phyloP scores from a whole-genome alignment of 2,888 invertebrate genomes.

The Tenodera sinensis region DNA sequence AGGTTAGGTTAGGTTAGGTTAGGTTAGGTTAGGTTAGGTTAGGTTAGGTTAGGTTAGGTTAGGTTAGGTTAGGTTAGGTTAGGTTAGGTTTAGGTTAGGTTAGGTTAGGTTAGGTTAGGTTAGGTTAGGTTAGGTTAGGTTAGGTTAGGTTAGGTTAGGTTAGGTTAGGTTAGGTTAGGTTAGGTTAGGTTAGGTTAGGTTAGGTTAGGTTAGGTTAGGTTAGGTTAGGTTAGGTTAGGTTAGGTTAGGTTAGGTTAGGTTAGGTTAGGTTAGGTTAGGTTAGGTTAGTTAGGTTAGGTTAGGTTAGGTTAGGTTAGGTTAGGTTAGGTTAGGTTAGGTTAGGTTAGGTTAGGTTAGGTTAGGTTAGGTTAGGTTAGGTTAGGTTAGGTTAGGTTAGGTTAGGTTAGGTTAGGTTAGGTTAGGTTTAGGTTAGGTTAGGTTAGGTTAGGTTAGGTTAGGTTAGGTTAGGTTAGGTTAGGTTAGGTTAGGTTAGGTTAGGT shows the following conservation, averaged over 20 bases:
- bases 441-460: neutral
- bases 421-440: constrained; percentile 34
- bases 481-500: neutral
- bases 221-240: constrained; percentile 1
- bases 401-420: constrained; percentile 32
- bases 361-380: too few relatives aligned
- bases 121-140: constrained; percentile 33
- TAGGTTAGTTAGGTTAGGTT: constrained; percentile 16
- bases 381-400: constrained; percentile 23
- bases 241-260: constrained; percentile 4
- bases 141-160: too few relatives aligned
- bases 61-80: constrained; percentile 2
- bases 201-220: constrained; percentile 4
- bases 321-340: constrained; percentile 28
- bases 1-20: neutral
- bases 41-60: constrained; percentile 17
- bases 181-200: too few relatives aligned
- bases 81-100: neutral
- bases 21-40: constrained; percentile 10
- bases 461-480: neutral
- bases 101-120: constrained; percentile 35
- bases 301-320: constrained; percentile 34
- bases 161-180: too few relatives aligned
- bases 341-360: too few relatives aligned
- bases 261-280: constrained; percentile 30